A percentile compares a stretch with the other conserved stretches of the same genome.
These are phyloP conservation scores for Rhinoptilus africanus DNA, from an alignment of 2,113 vertebrate genomes.

Conservation along the genomic window DNA sequence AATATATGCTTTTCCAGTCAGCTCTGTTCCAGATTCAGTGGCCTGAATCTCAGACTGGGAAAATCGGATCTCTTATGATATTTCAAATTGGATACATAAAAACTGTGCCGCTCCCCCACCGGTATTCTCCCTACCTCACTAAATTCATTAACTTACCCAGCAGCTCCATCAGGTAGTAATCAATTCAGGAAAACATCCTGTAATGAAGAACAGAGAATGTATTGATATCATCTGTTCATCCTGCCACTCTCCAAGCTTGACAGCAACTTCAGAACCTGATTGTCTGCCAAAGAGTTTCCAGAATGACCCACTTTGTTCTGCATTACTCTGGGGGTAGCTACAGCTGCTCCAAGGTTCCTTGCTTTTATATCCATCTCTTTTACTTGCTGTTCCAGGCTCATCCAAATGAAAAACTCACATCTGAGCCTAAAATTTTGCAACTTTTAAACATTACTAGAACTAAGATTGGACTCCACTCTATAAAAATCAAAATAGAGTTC, in stretches of 20 bases:
- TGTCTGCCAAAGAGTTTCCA: not conserved
- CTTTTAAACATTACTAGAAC: not conserved
- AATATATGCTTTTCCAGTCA: slow-evolving; percentile 23
- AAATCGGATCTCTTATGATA: not conserved
- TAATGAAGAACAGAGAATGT: not conserved
- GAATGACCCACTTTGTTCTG: not conserved
- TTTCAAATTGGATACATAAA: not conserved
- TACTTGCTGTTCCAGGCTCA: not conserved
- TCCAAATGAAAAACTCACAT: not conserved
- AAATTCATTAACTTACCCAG: not conserved
- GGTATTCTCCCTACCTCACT: not conserved
- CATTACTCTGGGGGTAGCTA: not conserved
- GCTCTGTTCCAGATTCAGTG: not conserved
- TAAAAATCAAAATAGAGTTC: not conserved
- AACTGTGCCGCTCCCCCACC: not conserved
- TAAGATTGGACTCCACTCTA: not conserved
- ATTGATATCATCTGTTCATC: not conserved
- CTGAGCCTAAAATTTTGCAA: not conserved
- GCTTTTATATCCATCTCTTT: not conserved
- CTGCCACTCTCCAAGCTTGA: not conserved
- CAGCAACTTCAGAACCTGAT: not conserved
- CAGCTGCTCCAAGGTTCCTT: not conserved
- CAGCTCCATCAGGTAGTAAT: not conserved
- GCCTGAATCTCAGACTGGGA: not conserved
- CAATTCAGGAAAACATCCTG: not conserved